Conservation (phyloP, 2,888 invertebrate genomes). For the Monochamus alternatus region DNA sequence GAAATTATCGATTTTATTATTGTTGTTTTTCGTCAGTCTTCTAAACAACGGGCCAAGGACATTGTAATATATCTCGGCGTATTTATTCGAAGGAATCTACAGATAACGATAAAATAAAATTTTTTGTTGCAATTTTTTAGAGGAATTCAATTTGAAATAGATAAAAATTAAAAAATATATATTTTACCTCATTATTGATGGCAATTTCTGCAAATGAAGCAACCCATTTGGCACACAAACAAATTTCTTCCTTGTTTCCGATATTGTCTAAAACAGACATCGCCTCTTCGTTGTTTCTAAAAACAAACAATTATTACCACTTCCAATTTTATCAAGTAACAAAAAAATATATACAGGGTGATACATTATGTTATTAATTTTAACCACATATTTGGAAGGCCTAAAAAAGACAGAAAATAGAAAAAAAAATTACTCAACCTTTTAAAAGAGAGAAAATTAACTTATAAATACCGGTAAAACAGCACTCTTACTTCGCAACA, state of each 20-base stretch:
- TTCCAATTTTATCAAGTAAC: no score
- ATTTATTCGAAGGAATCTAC: conserved; percentile 16
- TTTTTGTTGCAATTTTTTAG: no score
- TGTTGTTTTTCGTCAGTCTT: conserved; percentile 38
- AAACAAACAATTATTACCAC: conserved; percentile 36
- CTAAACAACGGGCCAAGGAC: conserved; percentile 42
- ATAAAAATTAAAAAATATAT: not conserved
- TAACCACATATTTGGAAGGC: no score
- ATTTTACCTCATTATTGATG: conserved; percentile 42
- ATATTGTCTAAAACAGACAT: conserved; percentile 63
- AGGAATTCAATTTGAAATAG: not conserved
- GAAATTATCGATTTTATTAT: conserved; percentile 24
- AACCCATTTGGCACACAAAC: conserved; percentile 37
- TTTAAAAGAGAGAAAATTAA: no score
- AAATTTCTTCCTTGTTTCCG: conserved; percentile 39
- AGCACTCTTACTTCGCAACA: no score
- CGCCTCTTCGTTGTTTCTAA: conserved; percentile 62
- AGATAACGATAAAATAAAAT: not conserved
- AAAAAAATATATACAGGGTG: no score
- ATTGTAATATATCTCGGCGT: conserved; percentile 46
- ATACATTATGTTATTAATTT: no score
- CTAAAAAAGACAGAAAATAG: no score
- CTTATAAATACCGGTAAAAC: no score
- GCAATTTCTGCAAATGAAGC: conserved; percentile 36
- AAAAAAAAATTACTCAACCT: no score